Conservation (phyloP, 2,888 invertebrate genomes). For the Branchipolynoe longqiensis region DNA sequence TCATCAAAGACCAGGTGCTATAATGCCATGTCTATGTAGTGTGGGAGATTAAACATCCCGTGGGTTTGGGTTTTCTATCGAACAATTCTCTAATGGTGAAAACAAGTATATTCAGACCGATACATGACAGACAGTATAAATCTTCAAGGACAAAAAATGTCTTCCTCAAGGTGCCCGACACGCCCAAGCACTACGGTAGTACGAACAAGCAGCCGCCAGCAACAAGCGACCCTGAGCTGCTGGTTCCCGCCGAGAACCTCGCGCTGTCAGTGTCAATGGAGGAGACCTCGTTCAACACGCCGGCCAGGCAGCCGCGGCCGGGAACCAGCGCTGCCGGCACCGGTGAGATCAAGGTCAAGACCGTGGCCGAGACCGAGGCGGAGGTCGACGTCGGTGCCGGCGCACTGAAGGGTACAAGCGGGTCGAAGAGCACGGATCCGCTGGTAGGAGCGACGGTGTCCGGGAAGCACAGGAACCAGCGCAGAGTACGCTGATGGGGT, state of each 20-base stretch:
- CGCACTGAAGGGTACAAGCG: conserved; percentile 45
- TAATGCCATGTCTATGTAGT: too few relatives aligned
- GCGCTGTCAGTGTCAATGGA: conserved; percentile 42
- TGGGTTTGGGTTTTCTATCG: too few relatives aligned
- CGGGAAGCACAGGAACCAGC: not conserved
- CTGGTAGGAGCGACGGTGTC: conserved; percentile 1
- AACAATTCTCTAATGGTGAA: too few relatives aligned
- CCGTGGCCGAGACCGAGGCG: not conserved
- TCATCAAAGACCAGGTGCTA: too few relatives aligned
- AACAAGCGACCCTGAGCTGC: not conserved
- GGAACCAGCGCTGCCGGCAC: not conserved
- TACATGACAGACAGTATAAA: too few relatives aligned
- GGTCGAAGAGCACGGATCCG: conserved; percentile 34
- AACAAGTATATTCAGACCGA: too few relatives aligned
- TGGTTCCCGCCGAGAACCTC: conserved; percentile 21
- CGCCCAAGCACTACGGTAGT: conserved; percentile 26
- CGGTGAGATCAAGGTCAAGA: not conserved
- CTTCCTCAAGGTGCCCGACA: not conserved
- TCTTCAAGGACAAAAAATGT: too few relatives aligned
- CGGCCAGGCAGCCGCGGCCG: not conserved
- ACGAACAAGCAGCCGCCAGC: not conserved
- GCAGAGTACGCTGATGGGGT: not conserved
- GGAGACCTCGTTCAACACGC: conserved; percentile 5
- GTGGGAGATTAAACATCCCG: too few relatives aligned
- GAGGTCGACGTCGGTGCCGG: not conserved